Conservation (phyloP, 2,797 vertebrate genomes). For the Sternarchorhynchus goeldii region DNA sequence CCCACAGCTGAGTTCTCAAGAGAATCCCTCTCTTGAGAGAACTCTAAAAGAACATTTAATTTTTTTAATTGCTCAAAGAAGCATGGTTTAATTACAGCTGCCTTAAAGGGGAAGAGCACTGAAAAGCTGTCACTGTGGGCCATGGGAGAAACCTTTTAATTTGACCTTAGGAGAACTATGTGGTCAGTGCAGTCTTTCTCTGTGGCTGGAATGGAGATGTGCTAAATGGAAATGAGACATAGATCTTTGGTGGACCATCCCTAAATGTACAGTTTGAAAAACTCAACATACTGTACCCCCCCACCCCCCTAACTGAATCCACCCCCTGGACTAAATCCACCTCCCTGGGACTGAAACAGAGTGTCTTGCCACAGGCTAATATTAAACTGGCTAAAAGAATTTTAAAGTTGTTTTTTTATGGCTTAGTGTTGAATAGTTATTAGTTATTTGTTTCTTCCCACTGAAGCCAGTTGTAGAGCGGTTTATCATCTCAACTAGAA, state of each 20-base stretch:
- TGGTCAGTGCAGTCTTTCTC: slow-evolving; percentile 59
- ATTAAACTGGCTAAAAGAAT: slow-evolving; percentile 71
- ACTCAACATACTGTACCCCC: slow-evolving; percentile 26
- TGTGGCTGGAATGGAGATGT: slow-evolving; percentile 52
- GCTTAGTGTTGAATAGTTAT: slow-evolving; percentile 64
- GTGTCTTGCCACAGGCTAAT: slow-evolving; percentile 76
- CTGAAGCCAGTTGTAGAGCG: slow-evolving; percentile 57
- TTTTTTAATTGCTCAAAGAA: slow-evolving; percentile 44
- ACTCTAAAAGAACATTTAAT: slow-evolving; percentile 57
- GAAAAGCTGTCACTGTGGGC: slow-evolving; percentile 22
- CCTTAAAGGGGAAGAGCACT: slow-evolving; percentile 1
- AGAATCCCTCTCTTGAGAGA: slow-evolving; percentile 53
- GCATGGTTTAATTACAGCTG: slow-evolving; percentile 60
- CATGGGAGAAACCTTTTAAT: slow-evolving; percentile 46
- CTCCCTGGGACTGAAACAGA: slow-evolving; percentile 66
- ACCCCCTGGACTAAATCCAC: slow-evolving; percentile 7
- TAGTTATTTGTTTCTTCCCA: slow-evolving; percentile 53
- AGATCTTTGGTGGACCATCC: slow-evolving; percentile 44
- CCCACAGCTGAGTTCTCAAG: slow-evolving; percentile 59
- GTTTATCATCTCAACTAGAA: slow-evolving; percentile 65
- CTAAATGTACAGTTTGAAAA: slow-evolving; percentile 44
- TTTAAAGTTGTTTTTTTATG: slow-evolving; percentile 68
- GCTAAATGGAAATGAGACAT: slow-evolving; percentile 64
- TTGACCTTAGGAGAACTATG: slow-evolving; percentile 56
- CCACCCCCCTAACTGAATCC: not conserved